Conservation (phyloP, 1,140 invertebrate species). For the Hesperophylax magnus region DNA sequence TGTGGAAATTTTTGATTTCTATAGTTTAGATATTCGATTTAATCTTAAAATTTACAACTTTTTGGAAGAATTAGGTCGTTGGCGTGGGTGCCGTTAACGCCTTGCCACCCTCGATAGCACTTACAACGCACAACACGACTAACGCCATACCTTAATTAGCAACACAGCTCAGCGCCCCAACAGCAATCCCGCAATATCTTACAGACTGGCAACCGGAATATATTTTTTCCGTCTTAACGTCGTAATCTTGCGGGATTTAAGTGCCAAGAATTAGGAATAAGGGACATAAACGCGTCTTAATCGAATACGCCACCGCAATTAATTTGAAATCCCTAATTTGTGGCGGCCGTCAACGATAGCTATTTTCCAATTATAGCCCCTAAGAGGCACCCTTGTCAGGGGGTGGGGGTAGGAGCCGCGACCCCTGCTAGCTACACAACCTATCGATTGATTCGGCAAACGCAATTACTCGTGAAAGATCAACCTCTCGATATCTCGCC, state of each 20-base stretch:
- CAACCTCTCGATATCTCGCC: slow-evolving; percentile 36
- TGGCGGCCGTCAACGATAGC: slow-evolving; percentile 41
- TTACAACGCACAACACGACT: too few relatives aligned
- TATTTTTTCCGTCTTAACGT: not conserved
- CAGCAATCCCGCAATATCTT: too few relatives aligned
- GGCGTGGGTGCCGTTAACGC: too few relatives aligned
- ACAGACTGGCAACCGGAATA: not conserved
- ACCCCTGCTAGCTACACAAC: slow-evolving; percentile 40
- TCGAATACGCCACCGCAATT: slow-evolving; percentile 45
- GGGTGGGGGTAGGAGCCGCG: not conserved
- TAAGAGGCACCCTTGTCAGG: slow-evolving; percentile 15
- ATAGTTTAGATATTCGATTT: too few relatives aligned
- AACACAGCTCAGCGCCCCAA: too few relatives aligned
- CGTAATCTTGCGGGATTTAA: slow-evolving; percentile 4
- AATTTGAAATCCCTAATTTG: slow-evolving; percentile 55
- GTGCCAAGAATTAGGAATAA: not conserved
- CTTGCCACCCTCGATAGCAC: too few relatives aligned
- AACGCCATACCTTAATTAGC: too few relatives aligned
- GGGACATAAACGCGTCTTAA: slow-evolving; percentile 15
- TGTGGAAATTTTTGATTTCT: too few relatives aligned
- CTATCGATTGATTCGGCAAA: slow-evolving; percentile 52
- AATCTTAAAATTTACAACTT: too few relatives aligned
- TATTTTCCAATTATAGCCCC: slow-evolving; percentile 45
- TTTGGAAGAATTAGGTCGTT: too few relatives aligned
- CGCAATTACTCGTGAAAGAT: slow-evolving; percentile 55